Conservation (phyloP, 2,113 vertebrate species). For the Scortum barcoo region DNA sequence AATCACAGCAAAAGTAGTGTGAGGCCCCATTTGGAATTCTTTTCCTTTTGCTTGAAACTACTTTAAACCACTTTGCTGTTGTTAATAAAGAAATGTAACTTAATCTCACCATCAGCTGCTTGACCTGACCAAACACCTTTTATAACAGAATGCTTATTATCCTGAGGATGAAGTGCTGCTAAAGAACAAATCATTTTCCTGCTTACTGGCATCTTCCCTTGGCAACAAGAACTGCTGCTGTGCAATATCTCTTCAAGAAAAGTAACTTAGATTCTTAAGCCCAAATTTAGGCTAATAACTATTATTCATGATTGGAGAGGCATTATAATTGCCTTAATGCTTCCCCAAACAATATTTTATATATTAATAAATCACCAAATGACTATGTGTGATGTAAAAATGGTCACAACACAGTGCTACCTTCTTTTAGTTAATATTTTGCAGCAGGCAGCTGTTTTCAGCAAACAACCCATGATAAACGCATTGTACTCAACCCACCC, state of each 20-base stretch:
- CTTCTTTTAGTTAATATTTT: background rate
- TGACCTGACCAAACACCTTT: conserved; percentile 19
- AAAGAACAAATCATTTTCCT: conserved; percentile 5
- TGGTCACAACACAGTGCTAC: background rate
- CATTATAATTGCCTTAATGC: background rate
- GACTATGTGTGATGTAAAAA: background rate
- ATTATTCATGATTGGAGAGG: background rate
- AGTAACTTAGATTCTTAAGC: background rate
- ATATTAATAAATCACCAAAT: background rate
- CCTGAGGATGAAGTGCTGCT: background rate
- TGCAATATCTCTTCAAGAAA: background rate
- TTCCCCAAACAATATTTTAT: too few relatives aligned
- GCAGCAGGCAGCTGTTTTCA: background rate
- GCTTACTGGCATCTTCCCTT: background rate
- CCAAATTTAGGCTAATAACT: background rate
- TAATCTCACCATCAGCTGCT: conserved; percentile 2
- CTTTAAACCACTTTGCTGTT: background rate
- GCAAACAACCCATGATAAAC: background rate
- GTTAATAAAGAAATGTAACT: conserved; percentile 9
- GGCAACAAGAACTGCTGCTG: background rate
- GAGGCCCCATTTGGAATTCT: background rate
- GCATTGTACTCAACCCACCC: background rate
- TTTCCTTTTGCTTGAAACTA: background rate
- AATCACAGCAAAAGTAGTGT: background rate
- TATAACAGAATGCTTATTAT: conserved; percentile 14